phyloP scores from a whole-genome alignment of 2,888 invertebrate genomes.

The Noctuana brunneofusca region DNA sequence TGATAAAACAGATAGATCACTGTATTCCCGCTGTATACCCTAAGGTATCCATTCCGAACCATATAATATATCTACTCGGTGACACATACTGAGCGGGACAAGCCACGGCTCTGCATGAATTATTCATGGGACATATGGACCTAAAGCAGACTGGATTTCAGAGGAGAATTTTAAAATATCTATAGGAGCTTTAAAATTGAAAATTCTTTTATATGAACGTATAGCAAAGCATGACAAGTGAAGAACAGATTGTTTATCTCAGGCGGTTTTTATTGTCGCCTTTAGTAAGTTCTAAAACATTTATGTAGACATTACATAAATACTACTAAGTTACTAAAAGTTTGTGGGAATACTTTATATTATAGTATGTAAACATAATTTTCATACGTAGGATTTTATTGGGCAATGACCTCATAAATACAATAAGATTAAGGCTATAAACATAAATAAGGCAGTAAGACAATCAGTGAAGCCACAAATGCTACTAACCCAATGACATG shows the following conservation, averaged over 20 bases:
- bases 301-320: neutral
- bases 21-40: constrained; percentile 14
- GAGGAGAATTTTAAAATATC: constrained; percentile 79
- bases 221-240: constrained; percentile 44
- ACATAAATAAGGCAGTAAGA: constrained; percentile 36
- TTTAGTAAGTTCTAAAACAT: neutral
- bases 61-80: constrained; percentile 47
- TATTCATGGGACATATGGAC: constrained; percentile 81
- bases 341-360: no score
- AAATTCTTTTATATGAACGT: constrained; percentile 67
- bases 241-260: neutral
- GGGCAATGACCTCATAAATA: constrained; percentile 28
- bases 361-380: constrained; percentile 18
- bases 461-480: constrained; percentile 36
- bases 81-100: constrained; percentile 68
- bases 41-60: neutral
- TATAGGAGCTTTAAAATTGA: constrained; percentile 72
- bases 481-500: constrained; percentile 36
- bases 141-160: constrained; percentile 80
- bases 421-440: constrained; percentile 34
- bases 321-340: no score
- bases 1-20: neutral
- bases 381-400: constrained; percentile 12
- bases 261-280: neutral
- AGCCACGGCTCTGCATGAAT: constrained; percentile 70